Percentiles rank a stretch among this genome's conserved stretches.
phyloP scores from a whole-genome alignment of 2,113 vertebrate species.

The Puma concolor region DNA sequence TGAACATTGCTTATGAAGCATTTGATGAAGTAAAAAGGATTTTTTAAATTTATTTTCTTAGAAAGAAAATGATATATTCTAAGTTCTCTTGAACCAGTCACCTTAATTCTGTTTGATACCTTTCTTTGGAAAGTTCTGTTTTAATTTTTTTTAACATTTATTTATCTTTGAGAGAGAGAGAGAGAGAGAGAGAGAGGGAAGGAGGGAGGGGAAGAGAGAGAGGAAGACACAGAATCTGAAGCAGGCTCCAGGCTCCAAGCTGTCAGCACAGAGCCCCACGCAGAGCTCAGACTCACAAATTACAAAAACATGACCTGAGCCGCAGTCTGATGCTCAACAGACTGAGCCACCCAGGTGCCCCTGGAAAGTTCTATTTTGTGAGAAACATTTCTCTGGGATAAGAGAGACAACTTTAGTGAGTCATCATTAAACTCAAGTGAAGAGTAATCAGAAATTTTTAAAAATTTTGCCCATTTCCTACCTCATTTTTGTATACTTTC shows the following conservation, averaged over 20 bases:
- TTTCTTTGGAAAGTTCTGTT: background rate
- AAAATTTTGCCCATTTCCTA: background rate
- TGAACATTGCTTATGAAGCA: background rate
- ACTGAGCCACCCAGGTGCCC: no score
- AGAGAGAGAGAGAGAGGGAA: no score
- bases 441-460: background rate
- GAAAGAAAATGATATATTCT: background rate
- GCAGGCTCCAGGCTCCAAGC: no score
- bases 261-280: no score
- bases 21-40: background rate
- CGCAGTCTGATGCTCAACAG: no score
- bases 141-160: background rate
- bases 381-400: background rate
- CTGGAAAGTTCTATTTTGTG: background rate
- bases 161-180: no score
- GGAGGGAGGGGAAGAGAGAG: no score
- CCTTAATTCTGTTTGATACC: background rate
- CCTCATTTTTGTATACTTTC: background rate
- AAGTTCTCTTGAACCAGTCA: background rate
- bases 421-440: background rate
- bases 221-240: no score
- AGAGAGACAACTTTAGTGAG: background rate
- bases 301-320: no score
- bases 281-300: no score
- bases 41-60: background rate